Base-by-base conservation (phyloP, 2,888 invertebrate genomes). In the Criorhina ranunculi region DNA sequence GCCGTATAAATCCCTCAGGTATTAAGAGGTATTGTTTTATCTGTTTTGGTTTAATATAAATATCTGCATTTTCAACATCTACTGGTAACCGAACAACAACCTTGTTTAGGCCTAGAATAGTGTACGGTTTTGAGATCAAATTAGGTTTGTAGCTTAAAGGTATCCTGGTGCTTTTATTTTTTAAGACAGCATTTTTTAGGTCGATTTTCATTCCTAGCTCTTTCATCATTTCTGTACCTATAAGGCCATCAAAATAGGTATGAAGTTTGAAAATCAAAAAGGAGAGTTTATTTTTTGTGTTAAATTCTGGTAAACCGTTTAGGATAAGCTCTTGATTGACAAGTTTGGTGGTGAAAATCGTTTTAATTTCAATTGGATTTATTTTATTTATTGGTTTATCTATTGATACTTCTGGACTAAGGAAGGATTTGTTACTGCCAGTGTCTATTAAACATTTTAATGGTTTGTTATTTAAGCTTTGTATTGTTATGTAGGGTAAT, bases 1-100 rank as follows among this genome's bases (percentile, higher is more conserved):
- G 57, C 42, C 7, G 33, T 29, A 55, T 76, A 57, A 15, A 76
- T 19, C 67, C 67, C 29, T 67, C 67, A 8, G 67, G 17, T 15
- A 76, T 19, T 24, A 29, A 9, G 5, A 66, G 15, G 17, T 11
- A n/a, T 6, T 66, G 19, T n/a, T 77, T 44, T 62, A 79, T 42
- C 31, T 11, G 0, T n/a, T 19, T 42, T 11, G 51, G 37, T 42
- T 40, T 35, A 33, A 60, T 37, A 40, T 44, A 64, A n/a, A 42
- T 35, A 6, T 24, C 64, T 11, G 53, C 62, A 11, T 19, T 11
- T 44, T 75, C 42, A 15, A 37, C 31, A 35, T 46, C 29, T 42
- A 64, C 42, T 2, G 73, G 64, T n/a, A 64, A 33, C 5, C 17
- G 53, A 42, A 40, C 24, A 17, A 67, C 42, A 15, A 53, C 11